Evolutionary conservation across 2,888 invertebrate species (phyloP), one percentile per base, ranked within the genome.

Genomic region (Acronicta psi): DNA sequence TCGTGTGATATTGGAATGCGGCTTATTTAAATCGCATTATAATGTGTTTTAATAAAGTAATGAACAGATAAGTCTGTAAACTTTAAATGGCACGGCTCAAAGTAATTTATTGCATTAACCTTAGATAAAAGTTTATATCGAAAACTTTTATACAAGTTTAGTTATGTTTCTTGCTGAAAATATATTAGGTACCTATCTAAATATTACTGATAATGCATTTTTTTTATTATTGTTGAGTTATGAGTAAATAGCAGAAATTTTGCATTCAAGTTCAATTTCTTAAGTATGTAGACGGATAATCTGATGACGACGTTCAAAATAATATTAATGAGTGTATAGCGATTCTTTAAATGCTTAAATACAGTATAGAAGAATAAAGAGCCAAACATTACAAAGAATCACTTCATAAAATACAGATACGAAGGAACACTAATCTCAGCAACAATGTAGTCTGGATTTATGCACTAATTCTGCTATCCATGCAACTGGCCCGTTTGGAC

Each of bases 391-490:
- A 36, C 37, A 59, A 68, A 51, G 40, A 40, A 58, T 37, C 20
- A 18, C 46, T 31, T 16, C 36, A 53, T 25, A 43, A 64, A 56
- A 70, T 5, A 29, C 11, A 64, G 29, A 16, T 38, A 60, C 46
- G 51, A 70, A 69, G 61, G 68, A 73, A 74, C 69, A 71, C 60
- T 62, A 69, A 78, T 78, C 77, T 77, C 72, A 71, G 75, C 79
- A 75, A 73, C 79, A 81, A 73, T 61, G 74, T 73, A 59, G 74
- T 47, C 17, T 25, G 79, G 82, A 88, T 87, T 86, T 85, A 87
- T 85, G 84, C 82, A 84, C 84, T 86, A 86, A 87, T 89, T 89
- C 85, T 76, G 79, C 75, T 75, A 69, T 75, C 73, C 75, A 69
- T 68, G 75, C 74, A 75, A 77, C 73, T 75, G 66, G 71, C 71